phyloP scores from a whole-genome alignment of 2,113 vertebrate species.

The Hyperoodon ampullatus region DNA sequence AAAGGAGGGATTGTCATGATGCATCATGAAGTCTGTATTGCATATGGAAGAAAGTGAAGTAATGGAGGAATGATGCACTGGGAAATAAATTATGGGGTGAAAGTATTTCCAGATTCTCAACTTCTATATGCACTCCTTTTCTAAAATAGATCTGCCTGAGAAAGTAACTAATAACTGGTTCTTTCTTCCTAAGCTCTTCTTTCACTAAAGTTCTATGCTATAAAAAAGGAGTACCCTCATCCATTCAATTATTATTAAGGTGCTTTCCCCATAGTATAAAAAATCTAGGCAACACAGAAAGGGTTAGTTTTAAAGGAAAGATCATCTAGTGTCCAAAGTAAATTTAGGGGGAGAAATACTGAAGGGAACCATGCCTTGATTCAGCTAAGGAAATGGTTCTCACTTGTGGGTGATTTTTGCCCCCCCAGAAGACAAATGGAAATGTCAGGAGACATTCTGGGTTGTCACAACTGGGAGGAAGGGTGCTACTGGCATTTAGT shows the following conservation, averaged over 20 bases:
- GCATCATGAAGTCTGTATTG: not conserved
- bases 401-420: not conserved
- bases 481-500: not conserved
- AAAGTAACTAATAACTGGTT: not conserved
- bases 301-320: not conserved
- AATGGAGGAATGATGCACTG: not conserved
- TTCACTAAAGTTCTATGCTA: not conserved
- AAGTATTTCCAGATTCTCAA: not conserved
- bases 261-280: not conserved
- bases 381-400: not conserved
- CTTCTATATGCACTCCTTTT: not conserved
- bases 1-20: not conserved
- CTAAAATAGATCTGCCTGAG: not conserved
- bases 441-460: too few relatives aligned
- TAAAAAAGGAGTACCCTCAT: not conserved
- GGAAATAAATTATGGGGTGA: not conserved
- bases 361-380: not conserved
- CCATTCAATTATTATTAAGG: not conserved
- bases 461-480: too few relatives aligned
- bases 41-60: not conserved
- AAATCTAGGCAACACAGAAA: not conserved
- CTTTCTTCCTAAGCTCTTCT: not conserved
- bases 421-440: too few relatives aligned
- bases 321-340: not conserved
- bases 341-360: not conserved